Conservation (phyloP, 2,797 vertebrate species). For the Microctenopoma lineatum region DNA sequence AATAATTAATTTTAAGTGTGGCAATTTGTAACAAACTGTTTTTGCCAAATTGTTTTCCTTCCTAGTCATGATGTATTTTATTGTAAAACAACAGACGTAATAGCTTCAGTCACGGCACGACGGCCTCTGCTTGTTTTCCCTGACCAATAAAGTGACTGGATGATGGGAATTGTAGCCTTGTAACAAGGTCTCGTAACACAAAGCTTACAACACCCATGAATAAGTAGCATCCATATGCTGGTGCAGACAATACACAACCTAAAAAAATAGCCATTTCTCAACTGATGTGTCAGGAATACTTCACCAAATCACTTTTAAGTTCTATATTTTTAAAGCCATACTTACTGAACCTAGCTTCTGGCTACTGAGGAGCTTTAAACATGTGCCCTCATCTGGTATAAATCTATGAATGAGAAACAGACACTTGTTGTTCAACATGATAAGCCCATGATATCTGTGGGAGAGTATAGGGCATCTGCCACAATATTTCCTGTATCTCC, state of each 20-base stretch:
- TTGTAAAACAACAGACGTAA: slow-evolving; percentile 72
- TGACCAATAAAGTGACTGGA: slow-evolving; percentile 62
- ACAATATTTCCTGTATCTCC: background rate
- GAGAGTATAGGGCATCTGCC: background rate
- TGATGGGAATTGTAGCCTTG: slow-evolving; percentile 56
- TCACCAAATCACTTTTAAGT: slow-evolving; percentile 11
- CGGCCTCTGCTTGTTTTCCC: slow-evolving; percentile 31
- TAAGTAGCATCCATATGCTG: slow-evolving; percentile 39
- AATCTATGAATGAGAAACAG: slow-evolving; percentile 24
- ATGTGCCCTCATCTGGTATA: slow-evolving; percentile 3
- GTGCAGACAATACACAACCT: slow-evolving; percentile 42
- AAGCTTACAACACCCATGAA: slow-evolving; percentile 41
- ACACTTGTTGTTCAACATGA: background rate
- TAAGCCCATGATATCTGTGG: background rate
- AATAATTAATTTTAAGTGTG: slow-evolving; percentile 75
- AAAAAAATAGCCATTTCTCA: slow-evolving; percentile 40
- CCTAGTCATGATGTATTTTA: slow-evolving; percentile 71
- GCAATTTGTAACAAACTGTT: slow-evolving; percentile 74
- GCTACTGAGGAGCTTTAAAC: background rate
- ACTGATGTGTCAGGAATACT: slow-evolving; percentile 19
- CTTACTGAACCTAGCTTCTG: slow-evolving; percentile 26
- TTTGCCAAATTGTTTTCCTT: slow-evolving; percentile 73
- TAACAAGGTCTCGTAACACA: slow-evolving; percentile 58
- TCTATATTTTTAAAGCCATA: background rate
- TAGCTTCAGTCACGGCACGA: slow-evolving; percentile 71